phyloP scores from a whole-genome alignment of 2,888 invertebrate species.

The Eupithecia pulchellata region DNA sequence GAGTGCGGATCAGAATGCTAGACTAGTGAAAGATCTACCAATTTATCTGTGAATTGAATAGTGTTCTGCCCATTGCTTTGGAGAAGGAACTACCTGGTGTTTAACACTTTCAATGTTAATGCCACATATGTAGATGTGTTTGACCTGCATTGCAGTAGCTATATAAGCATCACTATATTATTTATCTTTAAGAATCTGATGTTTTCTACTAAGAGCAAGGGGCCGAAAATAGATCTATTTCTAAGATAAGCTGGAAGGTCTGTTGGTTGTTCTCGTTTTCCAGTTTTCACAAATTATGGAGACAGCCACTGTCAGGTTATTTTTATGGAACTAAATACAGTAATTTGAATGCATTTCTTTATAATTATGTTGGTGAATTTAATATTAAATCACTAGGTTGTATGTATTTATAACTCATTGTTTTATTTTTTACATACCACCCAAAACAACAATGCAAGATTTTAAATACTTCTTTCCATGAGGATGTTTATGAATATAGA shows the following conservation, averaged over 20 bases:
- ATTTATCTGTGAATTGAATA: slow-evolving; percentile 1
- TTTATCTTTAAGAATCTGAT: not conserved
- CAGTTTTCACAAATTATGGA: slow-evolving; percentile 41
- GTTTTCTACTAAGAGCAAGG: not conserved
- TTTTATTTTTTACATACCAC: slow-evolving; percentile 52
- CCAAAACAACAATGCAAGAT: too few species aligned
- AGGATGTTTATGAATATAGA: too few species aligned
- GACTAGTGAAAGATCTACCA: slow-evolving; percentile 8
- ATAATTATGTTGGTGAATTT: slow-evolving; percentile 65
- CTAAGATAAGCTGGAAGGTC: not conserved
- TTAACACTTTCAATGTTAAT: not conserved
- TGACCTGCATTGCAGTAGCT: not conserved
- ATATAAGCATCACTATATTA: too few species aligned
- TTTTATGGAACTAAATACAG: slow-evolving; percentile 77
- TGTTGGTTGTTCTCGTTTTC: slow-evolving; percentile 32
- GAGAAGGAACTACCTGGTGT: not conserved
- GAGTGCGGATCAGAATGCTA: slow-evolving; percentile 38
- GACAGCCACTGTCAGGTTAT: slow-evolving; percentile 53
- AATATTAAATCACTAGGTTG: slow-evolving; percentile 74
- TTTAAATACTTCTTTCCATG: not conserved
- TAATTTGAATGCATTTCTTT: slow-evolving; percentile 82
- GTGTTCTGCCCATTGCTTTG: not conserved
- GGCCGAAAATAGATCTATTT: not conserved
- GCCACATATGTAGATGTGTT: not conserved
- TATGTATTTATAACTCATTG: slow-evolving; percentile 77